Percentiles rank a stretch among this genome's conserved stretches.
phyloP scores from a whole-genome alignment of 2,888 invertebrate species.

The Cephus runcator region DNA sequence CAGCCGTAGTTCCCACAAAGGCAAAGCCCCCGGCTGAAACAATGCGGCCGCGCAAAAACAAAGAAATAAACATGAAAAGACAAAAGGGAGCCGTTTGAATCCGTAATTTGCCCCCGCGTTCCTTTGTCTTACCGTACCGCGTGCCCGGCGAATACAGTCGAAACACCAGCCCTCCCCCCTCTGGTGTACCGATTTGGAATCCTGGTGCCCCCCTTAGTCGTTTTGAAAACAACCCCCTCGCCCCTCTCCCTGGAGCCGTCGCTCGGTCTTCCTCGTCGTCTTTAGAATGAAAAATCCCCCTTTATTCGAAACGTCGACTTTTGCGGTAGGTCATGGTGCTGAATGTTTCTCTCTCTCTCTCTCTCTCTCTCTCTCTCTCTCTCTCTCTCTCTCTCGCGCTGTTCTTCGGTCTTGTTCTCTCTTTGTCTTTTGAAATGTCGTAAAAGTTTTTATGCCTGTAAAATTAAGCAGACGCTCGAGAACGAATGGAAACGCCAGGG shows the following conservation, averaged over 20 bases:
- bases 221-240: too few relatives aligned
- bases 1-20: constrained; percentile 45
- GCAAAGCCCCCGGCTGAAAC: constrained; percentile 49
- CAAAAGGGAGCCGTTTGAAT: constrained; percentile 63
- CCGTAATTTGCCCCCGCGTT: constrained; percentile 60
- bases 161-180: too few relatives aligned
- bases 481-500: constrained; percentile 17
- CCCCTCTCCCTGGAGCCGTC: not conserved
- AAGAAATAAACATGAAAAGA: constrained; percentile 63
- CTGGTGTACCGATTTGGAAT: constrained; percentile 19
- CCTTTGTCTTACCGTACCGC: constrained; percentile 55
- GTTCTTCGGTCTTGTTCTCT: too few relatives aligned
- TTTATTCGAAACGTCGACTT: constrained; percentile 13
- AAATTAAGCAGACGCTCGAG: constrained; percentile 29
- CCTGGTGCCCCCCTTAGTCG: constrained; percentile 24
- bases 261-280: not conserved
- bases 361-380: too few relatives aligned
- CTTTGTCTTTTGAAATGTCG: constrained; percentile 17
- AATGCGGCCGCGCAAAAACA: constrained; percentile 61
- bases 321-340: constrained; percentile 37
- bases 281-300: constrained; percentile 11
- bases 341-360: constrained; percentile 5
- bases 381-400: too few relatives aligned
- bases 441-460: constrained; percentile 29
- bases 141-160: constrained; percentile 18